A percentile compares a stretch with the other conserved stretches of the same genome.
Conservation (phyloP, 2,888 invertebrate genomes). For the Anodontia alba region DNA sequence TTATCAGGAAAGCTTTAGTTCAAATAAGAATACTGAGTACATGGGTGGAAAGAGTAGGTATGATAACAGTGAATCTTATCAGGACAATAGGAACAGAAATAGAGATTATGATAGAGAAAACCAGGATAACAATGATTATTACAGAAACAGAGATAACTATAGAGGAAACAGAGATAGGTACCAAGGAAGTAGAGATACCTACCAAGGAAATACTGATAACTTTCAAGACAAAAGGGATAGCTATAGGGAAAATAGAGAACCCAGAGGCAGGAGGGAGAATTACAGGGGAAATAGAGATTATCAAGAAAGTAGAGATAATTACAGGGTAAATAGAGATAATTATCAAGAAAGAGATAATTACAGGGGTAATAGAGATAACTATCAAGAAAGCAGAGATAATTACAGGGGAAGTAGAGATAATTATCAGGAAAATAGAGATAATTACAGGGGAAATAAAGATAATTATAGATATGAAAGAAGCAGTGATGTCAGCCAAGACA, state of each 20-base stretch:
- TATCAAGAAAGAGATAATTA: neutral
- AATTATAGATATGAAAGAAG: constrained; percentile 1
- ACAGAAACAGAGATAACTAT: constrained; percentile 3
- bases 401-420: neutral
- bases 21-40: neutral
- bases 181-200: constrained; percentile 23
- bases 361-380: constrained; percentile 19
- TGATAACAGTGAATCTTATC: neutral
- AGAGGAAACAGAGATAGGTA: constrained; percentile 4
- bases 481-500: neutral
- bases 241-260: neutral
- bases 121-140: neutral
- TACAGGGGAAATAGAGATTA: neutral
- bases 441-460: constrained; percentile 15
- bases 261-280: too few species aligned
- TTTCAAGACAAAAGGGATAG: neutral
- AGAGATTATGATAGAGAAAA: constrained; percentile 2
- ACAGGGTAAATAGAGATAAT: constrained; percentile 22
- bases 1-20: constrained; percentile 15
- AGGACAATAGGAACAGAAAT: neutral
- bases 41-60: neutral
- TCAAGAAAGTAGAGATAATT: neutral
- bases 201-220: constrained; percentile 2
- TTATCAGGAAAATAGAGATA: neutral
- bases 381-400: constrained; percentile 7